Evolutionary conservation across 2,113 vertebrate genomes (phyloP).

Genomic region (Syngnathus scovelli): DNA sequence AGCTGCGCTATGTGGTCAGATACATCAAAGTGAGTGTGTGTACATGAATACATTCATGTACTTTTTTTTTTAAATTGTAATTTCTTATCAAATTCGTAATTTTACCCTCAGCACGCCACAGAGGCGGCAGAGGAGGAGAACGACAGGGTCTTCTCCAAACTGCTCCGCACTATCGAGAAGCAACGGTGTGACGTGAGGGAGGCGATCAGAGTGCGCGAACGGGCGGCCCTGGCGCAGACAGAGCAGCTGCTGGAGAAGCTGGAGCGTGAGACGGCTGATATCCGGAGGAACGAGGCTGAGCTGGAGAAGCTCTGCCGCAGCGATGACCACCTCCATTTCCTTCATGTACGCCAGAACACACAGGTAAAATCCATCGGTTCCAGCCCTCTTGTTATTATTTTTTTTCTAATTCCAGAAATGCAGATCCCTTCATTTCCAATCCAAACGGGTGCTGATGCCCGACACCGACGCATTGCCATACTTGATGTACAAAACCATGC

Average conservation of each 20-base stretch:
- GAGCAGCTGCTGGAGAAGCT: constrained; percentile 61
- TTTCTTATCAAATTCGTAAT: neutral
- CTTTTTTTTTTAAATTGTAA: neutral
- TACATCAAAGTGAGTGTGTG: constrained; percentile 63
- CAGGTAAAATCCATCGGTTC: neutral
- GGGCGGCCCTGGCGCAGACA: constrained; percentile 51
- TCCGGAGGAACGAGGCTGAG: constrained; percentile 39
- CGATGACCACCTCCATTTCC: constrained; percentile 66
- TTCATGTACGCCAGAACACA: constrained; percentile 53
- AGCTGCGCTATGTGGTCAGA: constrained; percentile 59
- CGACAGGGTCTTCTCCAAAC: constrained; percentile 66
- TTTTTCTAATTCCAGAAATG: constrained; percentile 43
- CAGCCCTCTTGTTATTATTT: neutral
- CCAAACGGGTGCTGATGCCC: constrained; percentile 47
- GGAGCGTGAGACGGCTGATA: constrained; percentile 53
- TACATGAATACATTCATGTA: neutral
- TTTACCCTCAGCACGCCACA: constrained; percentile 53
- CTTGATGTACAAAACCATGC: constrained; percentile 60
- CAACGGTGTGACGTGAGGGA: constrained; percentile 61
- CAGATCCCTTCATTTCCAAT: constrained; percentile 52
- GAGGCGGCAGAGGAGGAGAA: constrained; percentile 68
- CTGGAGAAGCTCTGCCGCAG: constrained; percentile 59
- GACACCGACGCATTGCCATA: constrained; percentile 59
- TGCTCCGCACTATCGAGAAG: constrained; percentile 66
- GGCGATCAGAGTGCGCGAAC: constrained; percentile 61